Evolutionary conservation across 1,140 invertebrate species (phyloP), one percentile per base, ranked within the genome.

Genomic region (Drosophila parabipectinata): DNA sequence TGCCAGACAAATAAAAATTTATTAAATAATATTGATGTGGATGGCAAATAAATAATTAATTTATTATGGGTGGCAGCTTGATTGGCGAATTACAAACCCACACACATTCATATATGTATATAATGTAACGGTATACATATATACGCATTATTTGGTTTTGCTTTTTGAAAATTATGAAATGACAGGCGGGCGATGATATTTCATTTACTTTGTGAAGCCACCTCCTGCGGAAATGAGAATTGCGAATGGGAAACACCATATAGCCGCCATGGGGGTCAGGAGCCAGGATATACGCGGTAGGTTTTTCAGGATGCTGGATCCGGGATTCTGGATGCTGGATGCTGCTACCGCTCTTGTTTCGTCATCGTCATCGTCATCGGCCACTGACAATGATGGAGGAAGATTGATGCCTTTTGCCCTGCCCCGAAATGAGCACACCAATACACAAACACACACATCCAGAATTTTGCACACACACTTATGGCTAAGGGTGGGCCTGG

Each of bases 361-460:
- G 63, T 56, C 77, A 79, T 67, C 59, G 72, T 48, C 76, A 79
- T 72, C 78, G 79, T 73, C 81, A 84, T 85, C 64, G 72, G 72
- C 58, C 72, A 56, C 82, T 85, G 82, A 85, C 78, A 87, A 87
- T 87, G 82, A 85, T 87, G 82, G 82, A 87, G 62, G 69, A 85
- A 85, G 82, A 85, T 85, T 85, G 82, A 85, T 84, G 80, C 69
- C 77, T 60, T 68, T 74, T 28, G 39, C 51, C 32, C 44, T 68
- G 60, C 58, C 60, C 61, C 50, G 63, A 85, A 85, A 69, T 47
- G 39, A 61, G 32, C 47, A 55, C 14, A 61, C 14, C 51, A 55
- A 37, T 26, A 41, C 52, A 74, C 50, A 37, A 12, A 60, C 21
- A 41, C 50, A 30, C 41, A 28, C n/a, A 14, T 10, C 12, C 32